Evolutionary conservation across 2,113 vertebrate species (phyloP), one percentile per base, ranked within the genome.

Genomic region (Salvelinus sp.): DNA sequence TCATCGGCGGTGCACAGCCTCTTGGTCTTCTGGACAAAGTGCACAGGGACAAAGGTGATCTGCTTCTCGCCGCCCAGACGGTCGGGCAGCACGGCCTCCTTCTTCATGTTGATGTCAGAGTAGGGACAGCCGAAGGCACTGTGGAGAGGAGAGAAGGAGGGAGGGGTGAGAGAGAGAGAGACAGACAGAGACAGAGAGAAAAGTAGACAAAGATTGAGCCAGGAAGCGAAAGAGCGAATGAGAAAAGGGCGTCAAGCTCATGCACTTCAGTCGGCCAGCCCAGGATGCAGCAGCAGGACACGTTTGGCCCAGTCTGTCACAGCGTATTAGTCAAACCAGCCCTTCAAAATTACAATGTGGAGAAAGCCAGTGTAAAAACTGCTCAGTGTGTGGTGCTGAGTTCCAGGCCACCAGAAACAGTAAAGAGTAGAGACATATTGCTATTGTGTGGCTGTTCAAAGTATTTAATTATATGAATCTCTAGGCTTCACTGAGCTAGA

Each of bases 91-190:
- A 87, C 80, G 63, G 82, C 79, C 70, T 94, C 94, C 50, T 94
- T 94, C 57, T 88, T 89, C 84, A 92, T 79, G 74, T 94, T 94
- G 10, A 91, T 93, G 38, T 94, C 94, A 0, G 94, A 94, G 76
- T 94, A 94, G 0, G 94, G 94, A 84, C 94, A 94, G 27, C 94
- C 94, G 18, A 94, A 94, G 85, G 93, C 92, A 92, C 93, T 93
- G 83, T 23, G 44, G 63, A 68, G 23, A 60, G 33, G 63, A 7
- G 58, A 22, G 6, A 47, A 6, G 58, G 6, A 28, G 18, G n/a
- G 38, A 57, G 23, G 73, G 33, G 65, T 22, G 13, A 18, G 72
- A 28, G 48, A 57, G 23, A 27, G 16, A 38, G n/a, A 63, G 5
- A 68, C 4, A 38, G 30, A n/a, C 28, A 57, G 18, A 3, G 16